Conservation (phyloP, 2,113 vertebrate species). For the Xyrauchen texanus region DNA sequence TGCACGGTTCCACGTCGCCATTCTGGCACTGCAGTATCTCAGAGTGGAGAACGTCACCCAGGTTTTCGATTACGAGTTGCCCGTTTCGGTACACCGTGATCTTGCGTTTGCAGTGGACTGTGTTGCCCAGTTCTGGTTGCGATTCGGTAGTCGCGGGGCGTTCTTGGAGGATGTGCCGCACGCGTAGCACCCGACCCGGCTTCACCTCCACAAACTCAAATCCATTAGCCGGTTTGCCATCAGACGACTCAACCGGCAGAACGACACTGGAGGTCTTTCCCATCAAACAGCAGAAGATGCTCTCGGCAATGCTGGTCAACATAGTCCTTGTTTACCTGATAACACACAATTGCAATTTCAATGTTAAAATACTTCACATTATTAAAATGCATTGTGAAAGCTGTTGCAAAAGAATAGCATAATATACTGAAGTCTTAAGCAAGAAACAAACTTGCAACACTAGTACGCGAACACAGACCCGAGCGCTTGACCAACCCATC, state of each 20-base stretch:
- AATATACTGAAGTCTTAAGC: no score
- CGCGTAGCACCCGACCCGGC: constrained; percentile 86
- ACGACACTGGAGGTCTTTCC: constrained; percentile 84
- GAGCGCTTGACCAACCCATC: no score
- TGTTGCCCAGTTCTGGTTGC: constrained; percentile 47
- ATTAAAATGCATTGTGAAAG: no score
- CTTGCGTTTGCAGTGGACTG: constrained; percentile 87
- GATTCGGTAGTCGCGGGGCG: constrained; percentile 55
- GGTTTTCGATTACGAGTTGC: constrained; percentile 92
- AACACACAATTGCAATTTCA: background rate
- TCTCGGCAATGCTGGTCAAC: constrained; percentile 90
- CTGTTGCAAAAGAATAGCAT: no score
- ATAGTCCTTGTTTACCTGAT: constrained; percentile 71
- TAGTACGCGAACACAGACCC: no score
- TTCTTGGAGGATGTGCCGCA: constrained; percentile 79
- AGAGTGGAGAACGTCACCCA: constrained; percentile 81
- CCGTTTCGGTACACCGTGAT: constrained; percentile 94
- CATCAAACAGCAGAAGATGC: constrained; percentile 90
- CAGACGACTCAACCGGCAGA: constrained; percentile 82
- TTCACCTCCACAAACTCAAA: constrained; percentile 95
- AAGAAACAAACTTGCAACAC: no score
- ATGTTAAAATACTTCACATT: no score
- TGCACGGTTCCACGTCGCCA: constrained; percentile 76
- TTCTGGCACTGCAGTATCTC: constrained; percentile 87
- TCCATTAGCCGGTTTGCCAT: constrained; percentile 78